Base-by-base conservation (phyloP, 2,797 vertebrate species). In the Cyprinodon diabolis region DNA sequence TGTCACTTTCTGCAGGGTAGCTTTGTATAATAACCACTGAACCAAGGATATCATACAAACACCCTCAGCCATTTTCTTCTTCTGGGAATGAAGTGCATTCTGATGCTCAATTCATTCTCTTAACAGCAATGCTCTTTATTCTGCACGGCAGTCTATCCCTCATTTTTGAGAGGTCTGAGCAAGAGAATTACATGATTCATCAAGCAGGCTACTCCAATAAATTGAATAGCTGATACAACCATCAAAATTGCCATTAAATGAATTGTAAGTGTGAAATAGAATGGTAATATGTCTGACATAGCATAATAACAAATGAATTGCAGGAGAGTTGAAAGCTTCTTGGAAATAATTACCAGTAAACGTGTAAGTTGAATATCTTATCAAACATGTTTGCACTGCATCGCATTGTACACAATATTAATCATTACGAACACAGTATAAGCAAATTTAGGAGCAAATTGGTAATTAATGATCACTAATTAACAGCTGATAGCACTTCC, bases 191-290 rank as follows among this genome's bases (percentile, higher is more conserved):
- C 93, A 91, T 89, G 87, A 91, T 93, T 92, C 91, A 93, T 93
- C 91, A 93, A 86, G 89, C 91, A 90, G 86, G 87, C 90, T 89
- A 85, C 92, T 92, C 85, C 89, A 91, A 92, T 92, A 92, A 93
- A 94, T 94, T 92, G 92, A 85, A 92, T 92, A 85, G 90, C 90
- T 90, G 87, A 92, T 92, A 90, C 90, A 91, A 91, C 90, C 91
- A 89, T 92, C 90, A 89, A 87, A 92, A 92, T 92, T 90, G 86
- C 88, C 89, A 91, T 92, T 92, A 92, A 92, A 93, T 91, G 88
- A 91, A 91, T 91, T 92, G 90, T 91, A 90, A 92, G 89, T 92
- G 90, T 93, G 91, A 93, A 93, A 93, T 93, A 91, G 90, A 92
- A 92, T 85, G 84, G 85, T 89, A 86, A 89, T 88, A 89, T 81